Percentiles rank a stretch among this genome's conserved stretches.
Conservation (phyloP, 2,797 vertebrate species). For the Artibeus jamaicensis region DNA sequence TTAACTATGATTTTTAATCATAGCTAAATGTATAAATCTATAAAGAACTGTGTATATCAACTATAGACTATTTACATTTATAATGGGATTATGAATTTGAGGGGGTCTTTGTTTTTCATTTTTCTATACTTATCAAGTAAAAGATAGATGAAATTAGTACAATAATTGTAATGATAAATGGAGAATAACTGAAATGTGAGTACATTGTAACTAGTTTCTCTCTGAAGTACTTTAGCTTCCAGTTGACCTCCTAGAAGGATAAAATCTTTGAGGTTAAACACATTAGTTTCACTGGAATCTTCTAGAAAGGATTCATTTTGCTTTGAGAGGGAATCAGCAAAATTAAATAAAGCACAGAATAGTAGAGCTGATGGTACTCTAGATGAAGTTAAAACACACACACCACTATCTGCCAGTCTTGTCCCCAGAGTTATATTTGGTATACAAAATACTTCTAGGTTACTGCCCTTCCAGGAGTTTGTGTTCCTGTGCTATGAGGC, state of each 20-base stretch:
- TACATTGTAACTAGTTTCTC: conserved; percentile 58
- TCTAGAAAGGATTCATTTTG: conserved; percentile 19
- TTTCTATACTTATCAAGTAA: conserved; percentile 47
- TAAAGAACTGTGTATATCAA: neutral
- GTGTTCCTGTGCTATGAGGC: neutral
- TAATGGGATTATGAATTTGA: neutral
- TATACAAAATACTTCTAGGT: neutral
- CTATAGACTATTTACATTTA: neutral
- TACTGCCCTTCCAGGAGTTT: conserved; percentile 1
- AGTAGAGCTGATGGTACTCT: neutral
- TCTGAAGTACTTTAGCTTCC: conserved; percentile 46
- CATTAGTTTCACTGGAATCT: conserved; percentile 28
- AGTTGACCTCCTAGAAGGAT: neutral
- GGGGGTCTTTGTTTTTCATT: conserved; percentile 21
- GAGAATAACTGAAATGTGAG: conserved; percentile 62
- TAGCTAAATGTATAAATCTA: conserved; percentile 24
- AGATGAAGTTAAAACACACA: conserved; percentile 2
- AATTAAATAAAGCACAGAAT: neutral
- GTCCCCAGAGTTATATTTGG: neutral
- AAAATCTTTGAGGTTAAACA: conserved; percentile 40
- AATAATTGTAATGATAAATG: conserved; percentile 49
- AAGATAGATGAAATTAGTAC: conserved; percentile 13
- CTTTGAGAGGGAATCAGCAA: conserved; percentile 11
- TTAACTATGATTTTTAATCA: neutral
- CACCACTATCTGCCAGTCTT: neutral